Percentiles rank a stretch among this genome's conserved stretches.
These are phyloP conservation scores for Cirrhinus mrigala DNA, from an alignment of 2,797 vertebrate species.

Conservation along the genomic window DNA sequence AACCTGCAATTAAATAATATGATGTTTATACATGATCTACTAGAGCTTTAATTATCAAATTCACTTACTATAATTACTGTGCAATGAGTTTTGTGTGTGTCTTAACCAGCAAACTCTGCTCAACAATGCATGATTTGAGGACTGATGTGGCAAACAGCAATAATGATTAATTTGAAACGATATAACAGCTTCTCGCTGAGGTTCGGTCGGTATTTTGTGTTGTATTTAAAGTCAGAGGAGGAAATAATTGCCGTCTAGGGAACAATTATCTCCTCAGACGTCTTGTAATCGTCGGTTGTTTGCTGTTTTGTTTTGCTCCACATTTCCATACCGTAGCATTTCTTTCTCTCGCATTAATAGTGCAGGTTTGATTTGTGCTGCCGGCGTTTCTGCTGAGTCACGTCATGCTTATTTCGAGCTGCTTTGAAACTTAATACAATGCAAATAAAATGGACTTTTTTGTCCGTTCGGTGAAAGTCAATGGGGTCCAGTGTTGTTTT, in stretches of 20 bases:
- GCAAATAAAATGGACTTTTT: background rate
- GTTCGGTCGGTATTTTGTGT: background rate
- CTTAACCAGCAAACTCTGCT: background rate
- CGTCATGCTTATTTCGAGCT: background rate
- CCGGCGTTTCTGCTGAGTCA: constrained; percentile 15
- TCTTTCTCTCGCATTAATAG: background rate
- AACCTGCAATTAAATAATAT: background rate
- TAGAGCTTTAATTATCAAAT: background rate
- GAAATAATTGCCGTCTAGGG: constrained; percentile 29
- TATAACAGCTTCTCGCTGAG: background rate
- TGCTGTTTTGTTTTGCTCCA: constrained; percentile 36
- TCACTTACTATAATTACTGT: background rate
- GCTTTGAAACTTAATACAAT: background rate
- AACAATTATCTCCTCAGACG: constrained; percentile 25
- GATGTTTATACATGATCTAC: background rate
- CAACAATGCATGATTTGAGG: background rate
- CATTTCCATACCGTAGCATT: background rate
- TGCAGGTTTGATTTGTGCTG: background rate
- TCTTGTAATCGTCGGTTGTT: constrained; percentile 8
- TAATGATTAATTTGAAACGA: background rate
- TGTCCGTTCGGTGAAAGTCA: background rate
- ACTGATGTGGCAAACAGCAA: background rate
- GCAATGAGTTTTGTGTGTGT: background rate
- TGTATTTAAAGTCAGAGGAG: constrained; percentile 4
- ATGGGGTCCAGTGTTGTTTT: background rate